A percentile compares a stretch with the other conserved stretches of the same genome.
These are phyloP conservation scores for Poeciliopsis retropinna DNA, from an alignment of 2,113 vertebrate genomes.

Conservation along the genomic window DNA sequence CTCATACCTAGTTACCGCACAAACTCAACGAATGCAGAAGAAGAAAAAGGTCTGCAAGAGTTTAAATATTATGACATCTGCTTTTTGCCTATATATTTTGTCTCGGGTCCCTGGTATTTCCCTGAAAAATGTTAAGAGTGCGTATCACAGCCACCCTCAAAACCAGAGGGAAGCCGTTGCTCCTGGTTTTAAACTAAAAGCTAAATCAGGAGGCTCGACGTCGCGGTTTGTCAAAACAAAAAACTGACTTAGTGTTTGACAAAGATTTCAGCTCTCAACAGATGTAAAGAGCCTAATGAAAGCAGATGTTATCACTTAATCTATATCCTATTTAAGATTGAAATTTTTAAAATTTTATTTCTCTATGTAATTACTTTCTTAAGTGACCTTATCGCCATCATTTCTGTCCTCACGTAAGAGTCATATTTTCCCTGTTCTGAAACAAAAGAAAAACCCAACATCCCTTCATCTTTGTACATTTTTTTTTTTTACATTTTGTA, in stretches of 20 bases:
- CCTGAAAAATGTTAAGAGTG: constrained; percentile 25
- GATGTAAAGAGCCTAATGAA: constrained; percentile 45
- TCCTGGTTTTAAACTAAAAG: constrained; percentile 64
- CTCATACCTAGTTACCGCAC: constrained; percentile 23
- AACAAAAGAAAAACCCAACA: constrained; percentile 10
- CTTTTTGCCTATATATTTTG: constrained; percentile 51
- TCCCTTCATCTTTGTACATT: constrained; percentile 75
- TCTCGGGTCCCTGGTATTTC: constrained; percentile 35
- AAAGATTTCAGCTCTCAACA: constrained; percentile 58
- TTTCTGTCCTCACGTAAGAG: constrained; percentile 46
- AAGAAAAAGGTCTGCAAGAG: constrained; percentile 47
- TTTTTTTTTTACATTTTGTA: constrained; percentile 66
- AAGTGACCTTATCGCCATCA: constrained; percentile 77
- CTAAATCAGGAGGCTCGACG: constrained; percentile 62
- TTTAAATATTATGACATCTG: constrained; percentile 35
- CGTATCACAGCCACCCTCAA: constrained; percentile 34
- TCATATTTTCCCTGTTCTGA: constrained; percentile 15
- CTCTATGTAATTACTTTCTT: constrained; percentile 73
- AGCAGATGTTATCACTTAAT: constrained; percentile 52
- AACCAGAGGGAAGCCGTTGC: constrained; percentile 40
- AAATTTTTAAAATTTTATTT: constrained; percentile 68
- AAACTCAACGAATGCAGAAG: constrained; percentile 65
- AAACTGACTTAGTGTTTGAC: constrained; percentile 67
- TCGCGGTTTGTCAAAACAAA: constrained; percentile 70
- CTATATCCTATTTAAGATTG: constrained; percentile 71